Conservation (phyloP, 2,113 vertebrate species). For the Rhinoderma darwinii region DNA sequence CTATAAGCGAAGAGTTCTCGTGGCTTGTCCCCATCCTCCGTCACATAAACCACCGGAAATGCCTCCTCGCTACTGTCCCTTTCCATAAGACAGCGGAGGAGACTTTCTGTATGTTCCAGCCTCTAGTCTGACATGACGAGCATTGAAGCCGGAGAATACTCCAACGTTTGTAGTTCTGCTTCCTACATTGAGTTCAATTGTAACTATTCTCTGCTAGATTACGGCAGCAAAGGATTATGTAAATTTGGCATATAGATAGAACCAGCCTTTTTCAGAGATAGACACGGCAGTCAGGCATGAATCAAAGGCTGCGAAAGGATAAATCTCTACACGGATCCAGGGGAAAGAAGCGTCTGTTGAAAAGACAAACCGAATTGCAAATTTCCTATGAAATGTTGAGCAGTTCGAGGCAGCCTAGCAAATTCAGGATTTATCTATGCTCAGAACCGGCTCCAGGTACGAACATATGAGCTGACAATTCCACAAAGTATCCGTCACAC, state of each 20-base stretch:
- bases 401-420: background rate
- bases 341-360: background rate
- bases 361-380: conserved; percentile 24
- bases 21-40: background rate
- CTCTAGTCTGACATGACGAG: background rate
- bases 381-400: background rate
- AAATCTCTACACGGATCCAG: conserved; percentile 5
- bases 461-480: conserved; percentile 4
- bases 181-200: conserved; percentile 7
- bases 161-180: background rate
- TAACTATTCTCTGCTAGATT: conserved; percentile 5
- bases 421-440: background rate
- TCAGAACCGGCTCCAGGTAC: background rate
- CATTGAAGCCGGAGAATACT: background rate
- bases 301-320: conserved; percentile 16
- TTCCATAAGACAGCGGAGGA: background rate
- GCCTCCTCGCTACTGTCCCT: too few relatives aligned
- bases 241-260: background rate
- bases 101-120: background rate
- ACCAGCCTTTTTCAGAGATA: conserved; percentile 2
- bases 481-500: conserved; percentile 36
- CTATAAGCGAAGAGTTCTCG: background rate
- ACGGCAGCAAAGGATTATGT: background rate
- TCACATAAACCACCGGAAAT: too few relatives aligned
- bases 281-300: conserved; percentile 1